Base-by-base conservation (phyloP, 2,113 vertebrate genomes). In the Carlito syrichta region DNA sequence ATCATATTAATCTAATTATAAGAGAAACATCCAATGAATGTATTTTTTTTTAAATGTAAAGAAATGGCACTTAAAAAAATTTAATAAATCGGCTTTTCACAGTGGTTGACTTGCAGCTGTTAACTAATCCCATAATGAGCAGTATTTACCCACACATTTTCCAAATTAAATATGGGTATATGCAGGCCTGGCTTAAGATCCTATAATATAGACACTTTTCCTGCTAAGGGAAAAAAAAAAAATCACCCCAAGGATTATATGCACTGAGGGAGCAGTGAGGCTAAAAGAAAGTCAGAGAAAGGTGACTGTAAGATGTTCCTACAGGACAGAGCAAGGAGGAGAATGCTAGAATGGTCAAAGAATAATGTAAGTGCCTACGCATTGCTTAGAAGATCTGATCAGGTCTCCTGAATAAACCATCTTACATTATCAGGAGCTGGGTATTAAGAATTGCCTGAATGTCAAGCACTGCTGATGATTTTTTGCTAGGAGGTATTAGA, bases 71-170 rank as follows among this genome's bases (percentile, higher is more conserved):
- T 79, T 76, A 94, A 96, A 92, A 96, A 93, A 63, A 91, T 62
- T 20, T 12, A 79, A 82, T 92, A 97, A 98, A 98, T 96, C 89
- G 56, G 96, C 97, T 98, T 98, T 98, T 98, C 97, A 98, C 98
- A 98, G 98, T 98, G 97, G 98, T 98, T 97, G 97, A 95, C 96
- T 98, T 97, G 94, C 97, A 98, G 98, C 98, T 98, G 98, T 98
- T 98, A 98, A 98, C 97, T 98, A 98, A 98, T 98, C 98, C 97
- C 89, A 98, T 98, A 98, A 98, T 62, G 84, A 98, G 97, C 86
- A n/a, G 97, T 97, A 97, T 98, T 98, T 98, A 98, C 98, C 97
- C 98, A 98, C 98, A 98, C 97, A 98, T 98, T 98, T 98, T 98
- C 98, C 98, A 98, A 98, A 98, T 98, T 98, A 98, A 98, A 98